These are phyloP conservation scores for Stegana nigrithorax DNA, from an alignment of 2,888 invertebrate genomes.

Conservation along the genomic window DNA sequence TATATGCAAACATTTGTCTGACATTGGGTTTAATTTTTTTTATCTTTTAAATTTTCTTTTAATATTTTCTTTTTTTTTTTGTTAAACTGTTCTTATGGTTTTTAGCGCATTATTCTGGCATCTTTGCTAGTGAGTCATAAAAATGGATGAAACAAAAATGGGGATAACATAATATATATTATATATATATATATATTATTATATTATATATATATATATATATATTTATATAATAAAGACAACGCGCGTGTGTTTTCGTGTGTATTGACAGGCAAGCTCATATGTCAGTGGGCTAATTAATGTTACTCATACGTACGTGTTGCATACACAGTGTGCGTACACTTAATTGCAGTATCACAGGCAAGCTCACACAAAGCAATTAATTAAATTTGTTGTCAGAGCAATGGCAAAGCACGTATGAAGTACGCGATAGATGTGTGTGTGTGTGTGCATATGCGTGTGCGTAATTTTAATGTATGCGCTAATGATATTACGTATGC, in stretches of 20 bases:
- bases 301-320: conserved; percentile 42
- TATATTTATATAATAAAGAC: no score
- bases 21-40: no score
- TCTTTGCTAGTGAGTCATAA: no score
- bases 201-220: no score
- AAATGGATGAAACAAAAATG: no score
- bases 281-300: conserved; percentile 44
- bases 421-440: conserved; percentile 23
- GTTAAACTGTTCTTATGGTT: no score
- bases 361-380: conserved; percentile 45
- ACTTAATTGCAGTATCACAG: conserved; percentile 26
- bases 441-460: conserved; percentile 45
- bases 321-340: conserved; percentile 30
- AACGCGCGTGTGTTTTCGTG: not conserved
- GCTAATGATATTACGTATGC: conserved; percentile 39
- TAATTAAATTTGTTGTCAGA: conserved; percentile 39
- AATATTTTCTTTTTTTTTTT: no score
- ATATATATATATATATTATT: no score
- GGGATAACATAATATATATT: no score
- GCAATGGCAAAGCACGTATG: not conserved
- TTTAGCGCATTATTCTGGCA: no score
- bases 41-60: no score
- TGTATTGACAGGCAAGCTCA: not conserved
- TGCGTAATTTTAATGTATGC: conserved; percentile 53
- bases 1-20: no score